phyloP scores from a whole-genome alignment of 1,140 invertebrate species.

The Drosophila trapezifrons region DNA sequence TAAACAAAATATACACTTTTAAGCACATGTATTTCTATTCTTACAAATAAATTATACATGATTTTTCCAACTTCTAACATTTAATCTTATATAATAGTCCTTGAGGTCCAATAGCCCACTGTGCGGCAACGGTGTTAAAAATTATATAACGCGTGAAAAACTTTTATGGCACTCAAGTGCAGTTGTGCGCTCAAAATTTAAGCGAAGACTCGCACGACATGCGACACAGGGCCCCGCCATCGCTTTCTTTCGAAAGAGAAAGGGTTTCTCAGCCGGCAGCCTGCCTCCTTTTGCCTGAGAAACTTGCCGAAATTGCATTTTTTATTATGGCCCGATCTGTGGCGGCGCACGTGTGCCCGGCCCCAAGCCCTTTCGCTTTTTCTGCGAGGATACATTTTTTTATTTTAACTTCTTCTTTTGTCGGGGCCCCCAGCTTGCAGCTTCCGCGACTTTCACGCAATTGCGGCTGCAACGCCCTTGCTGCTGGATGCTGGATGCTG shows the following conservation, averaged over 20 bases:
- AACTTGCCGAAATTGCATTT: slow-evolving; percentile 77
- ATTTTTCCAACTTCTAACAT: neutral
- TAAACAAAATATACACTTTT: no score
- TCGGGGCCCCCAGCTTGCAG: slow-evolving; percentile 50
- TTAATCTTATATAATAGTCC: neutral
- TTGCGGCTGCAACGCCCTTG: slow-evolving; percentile 58
- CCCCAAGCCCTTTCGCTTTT: slow-evolving; percentile 78
- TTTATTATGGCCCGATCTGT: slow-evolving; percentile 59
- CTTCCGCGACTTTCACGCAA: slow-evolving; percentile 79
- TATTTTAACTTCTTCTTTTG: slow-evolving; percentile 13
- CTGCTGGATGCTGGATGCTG: slow-evolving; percentile 29
- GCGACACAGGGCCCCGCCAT: slow-evolving; percentile 22
- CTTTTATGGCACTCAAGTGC: slow-evolving; percentile 63
- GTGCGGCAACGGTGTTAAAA: slow-evolving; percentile 18
- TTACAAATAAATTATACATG: neutral
- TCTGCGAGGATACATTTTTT: slow-evolving; percentile 60
- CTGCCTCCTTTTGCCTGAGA: slow-evolving; percentile 50
- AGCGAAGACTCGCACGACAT: slow-evolving; percentile 35
- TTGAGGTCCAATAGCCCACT: neutral
- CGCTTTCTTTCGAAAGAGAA: slow-evolving; percentile 82
- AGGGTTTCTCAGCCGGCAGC: slow-evolving; percentile 58
- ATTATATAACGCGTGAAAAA: slow-evolving; percentile 72
- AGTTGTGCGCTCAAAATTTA: slow-evolving; percentile 52
- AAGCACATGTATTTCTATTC: no score
- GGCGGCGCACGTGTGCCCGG: slow-evolving; percentile 65